Base-by-base conservation (phyloP, 1,140 invertebrate genomes). In the Aphis gossypii region DNA sequence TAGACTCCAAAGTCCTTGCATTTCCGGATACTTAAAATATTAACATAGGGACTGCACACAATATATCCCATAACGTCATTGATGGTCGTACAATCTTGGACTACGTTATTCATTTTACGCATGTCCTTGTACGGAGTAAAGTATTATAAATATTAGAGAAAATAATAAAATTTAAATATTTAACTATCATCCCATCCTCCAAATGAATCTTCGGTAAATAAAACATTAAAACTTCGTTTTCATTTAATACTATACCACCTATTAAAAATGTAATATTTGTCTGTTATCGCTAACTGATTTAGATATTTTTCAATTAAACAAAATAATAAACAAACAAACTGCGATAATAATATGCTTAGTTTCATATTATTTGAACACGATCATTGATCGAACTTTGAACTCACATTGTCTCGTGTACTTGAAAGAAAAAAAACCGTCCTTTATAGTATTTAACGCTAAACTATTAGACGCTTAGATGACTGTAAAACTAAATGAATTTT, bases 311-410 rank as follows among this genome's bases (percentile, higher is more conserved):
- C 60, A 76, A 76, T 76, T 2, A 76, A 76, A 76, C 18, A 76
- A 18, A 76, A 76, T 76, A 76, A 76, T 76, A n/a, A n/a, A 76
- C 60, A 68, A 68, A 68, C 30, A 76, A 76, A 76, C 60, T 76
- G 60, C 14, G 3, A n/a, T 68, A 14, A n/a, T 76, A 6, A n/a
- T 76, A 76, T 76, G 30, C 14, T n/a, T 11, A n/a, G 35, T 76
- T 76, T 76, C 4, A 11, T 76, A 5, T 23, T 68, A 68, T 76
- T 76, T n/a, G 11, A 76, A n/a, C 30, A 76, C 30, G 60, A 76
- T 18, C 60, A n/a, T 68, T 68, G 60, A 68, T n/a, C 14, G 14
- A n/a, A 76, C 60, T 76, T 76, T 76, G 14, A 76, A n/a, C 14
- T n/a, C 60, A 14, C 14, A 14, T 76, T 76, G 60, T 76, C 14